phyloP scores from a whole-genome alignment of 2,113 vertebrate species.

The Ammodramus savannarum region DNA sequence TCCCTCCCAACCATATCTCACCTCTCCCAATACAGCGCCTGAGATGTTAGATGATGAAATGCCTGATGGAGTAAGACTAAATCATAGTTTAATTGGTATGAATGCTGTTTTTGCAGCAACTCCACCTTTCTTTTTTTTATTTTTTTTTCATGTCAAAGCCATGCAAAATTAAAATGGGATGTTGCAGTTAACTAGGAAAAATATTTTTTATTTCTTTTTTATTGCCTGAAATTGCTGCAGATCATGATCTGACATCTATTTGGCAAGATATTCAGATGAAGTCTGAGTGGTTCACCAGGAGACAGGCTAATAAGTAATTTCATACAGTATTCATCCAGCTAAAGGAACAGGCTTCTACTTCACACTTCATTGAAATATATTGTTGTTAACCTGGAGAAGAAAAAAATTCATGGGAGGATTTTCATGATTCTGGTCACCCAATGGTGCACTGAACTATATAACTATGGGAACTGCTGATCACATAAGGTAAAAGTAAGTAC shows the following conservation, averaged over 20 bases:
- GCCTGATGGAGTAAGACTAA: background rate
- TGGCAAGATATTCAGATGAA: background rate
- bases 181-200: fast-evolving
- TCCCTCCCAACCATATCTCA: background rate
- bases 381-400: background rate
- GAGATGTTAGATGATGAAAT: background rate
- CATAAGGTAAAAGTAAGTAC: background rate
- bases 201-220: background rate
- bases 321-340: background rate
- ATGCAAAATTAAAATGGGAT: background rate
- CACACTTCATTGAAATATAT: background rate
- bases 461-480: background rate
- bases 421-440: background rate
- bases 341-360: background rate
- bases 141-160: background rate
- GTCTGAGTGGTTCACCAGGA: background rate
- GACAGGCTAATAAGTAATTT: background rate
- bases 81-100: background rate
- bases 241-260: background rate
- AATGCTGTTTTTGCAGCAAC: background rate
- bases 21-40: background rate
- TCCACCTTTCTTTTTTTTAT: background rate
- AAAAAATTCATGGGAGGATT: background rate
- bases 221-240: background rate
- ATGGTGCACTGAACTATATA: background rate